These are phyloP conservation scores for Leptopilina clavipes DNA, from an alignment of 1,140 invertebrate species.

Conservation along the genomic window DNA sequence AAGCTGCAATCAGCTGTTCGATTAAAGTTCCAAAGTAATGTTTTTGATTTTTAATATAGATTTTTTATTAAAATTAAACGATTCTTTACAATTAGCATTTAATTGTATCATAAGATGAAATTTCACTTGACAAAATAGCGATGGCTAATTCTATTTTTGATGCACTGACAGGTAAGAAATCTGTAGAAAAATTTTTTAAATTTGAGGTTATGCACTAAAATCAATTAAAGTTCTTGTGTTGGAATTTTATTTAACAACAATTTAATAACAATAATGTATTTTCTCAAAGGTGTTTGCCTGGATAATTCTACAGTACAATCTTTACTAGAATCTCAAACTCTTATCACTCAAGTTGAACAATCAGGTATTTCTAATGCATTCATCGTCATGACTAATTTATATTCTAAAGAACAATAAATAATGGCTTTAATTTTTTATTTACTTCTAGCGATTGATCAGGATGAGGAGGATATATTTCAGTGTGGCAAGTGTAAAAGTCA, in stretches of 20 bases:
- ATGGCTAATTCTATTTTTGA: slow-evolving; percentile 72
- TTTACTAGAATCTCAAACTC: slow-evolving; percentile 68
- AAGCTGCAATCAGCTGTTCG: slow-evolving; percentile 13
- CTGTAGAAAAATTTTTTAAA: slow-evolving; percentile 35
- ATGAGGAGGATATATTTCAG: slow-evolving; percentile 81
- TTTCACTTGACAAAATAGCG: slow-evolving; percentile 41
- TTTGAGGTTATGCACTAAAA: slow-evolving; percentile 48
- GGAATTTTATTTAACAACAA: slow-evolving; percentile 3
- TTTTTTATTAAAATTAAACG: slow-evolving; percentile 13
- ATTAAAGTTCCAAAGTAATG: neutral
- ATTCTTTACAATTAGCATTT: neutral
- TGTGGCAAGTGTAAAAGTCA: slow-evolving; percentile 83
- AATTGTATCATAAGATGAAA: neutral
- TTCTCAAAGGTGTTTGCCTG: slow-evolving; percentile 63
- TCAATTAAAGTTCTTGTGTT: neutral
- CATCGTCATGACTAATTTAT: neutral
- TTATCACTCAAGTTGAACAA: slow-evolving; percentile 69
- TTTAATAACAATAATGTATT: slow-evolving; percentile 36
- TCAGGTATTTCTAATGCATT: slow-evolving; percentile 59
- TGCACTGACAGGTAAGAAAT: slow-evolving; percentile 66
- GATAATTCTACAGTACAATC: slow-evolving; percentile 71
- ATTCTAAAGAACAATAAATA: neutral
- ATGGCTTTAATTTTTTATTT: slow-evolving; percentile 36
- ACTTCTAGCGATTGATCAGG: slow-evolving; percentile 69
- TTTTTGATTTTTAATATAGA: neutral